Evolutionary conservation across 2,797 vertebrate genomes (phyloP).

Genomic region (Muscicapa comitata): DNA sequence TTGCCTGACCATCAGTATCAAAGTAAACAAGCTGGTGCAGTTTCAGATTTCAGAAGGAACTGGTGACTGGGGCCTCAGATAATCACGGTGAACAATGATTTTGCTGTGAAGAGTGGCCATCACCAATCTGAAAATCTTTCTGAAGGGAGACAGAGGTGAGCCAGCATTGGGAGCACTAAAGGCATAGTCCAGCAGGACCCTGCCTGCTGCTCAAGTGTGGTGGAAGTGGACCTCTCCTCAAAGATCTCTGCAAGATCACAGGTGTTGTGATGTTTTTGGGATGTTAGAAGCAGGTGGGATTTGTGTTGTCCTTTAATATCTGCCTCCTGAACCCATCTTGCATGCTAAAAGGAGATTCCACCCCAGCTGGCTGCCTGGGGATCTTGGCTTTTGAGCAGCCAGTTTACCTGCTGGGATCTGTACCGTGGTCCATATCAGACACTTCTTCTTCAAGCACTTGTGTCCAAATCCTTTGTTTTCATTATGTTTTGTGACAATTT

Average conservation of each 20-base stretch:
- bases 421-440: neutral
- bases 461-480: neutral
- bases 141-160: neutral
- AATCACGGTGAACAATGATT: neutral
- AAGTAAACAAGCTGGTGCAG: neutral
- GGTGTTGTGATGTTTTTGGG: neutral
- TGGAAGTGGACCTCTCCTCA: neutral
- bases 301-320: neutral
- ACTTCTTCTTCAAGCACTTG: neutral
- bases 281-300: neutral
- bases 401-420: neutral
- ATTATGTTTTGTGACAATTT: neutral
- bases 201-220: neutral
- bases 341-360: neutral
- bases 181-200: neutral
- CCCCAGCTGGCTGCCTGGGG: accelerated
- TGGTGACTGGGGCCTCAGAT: neutral
- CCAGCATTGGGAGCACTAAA: neutral
- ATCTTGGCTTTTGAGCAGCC: neutral
- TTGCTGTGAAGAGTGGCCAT: neutral
- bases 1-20: neutral
- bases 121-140: neutral
- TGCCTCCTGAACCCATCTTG: neutral
- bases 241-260: neutral
- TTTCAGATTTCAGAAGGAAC: neutral